Evolutionary conservation across 2,113 vertebrate genomes (phyloP).

Genomic region (Cryptomyrus ogoouensis): DNA sequence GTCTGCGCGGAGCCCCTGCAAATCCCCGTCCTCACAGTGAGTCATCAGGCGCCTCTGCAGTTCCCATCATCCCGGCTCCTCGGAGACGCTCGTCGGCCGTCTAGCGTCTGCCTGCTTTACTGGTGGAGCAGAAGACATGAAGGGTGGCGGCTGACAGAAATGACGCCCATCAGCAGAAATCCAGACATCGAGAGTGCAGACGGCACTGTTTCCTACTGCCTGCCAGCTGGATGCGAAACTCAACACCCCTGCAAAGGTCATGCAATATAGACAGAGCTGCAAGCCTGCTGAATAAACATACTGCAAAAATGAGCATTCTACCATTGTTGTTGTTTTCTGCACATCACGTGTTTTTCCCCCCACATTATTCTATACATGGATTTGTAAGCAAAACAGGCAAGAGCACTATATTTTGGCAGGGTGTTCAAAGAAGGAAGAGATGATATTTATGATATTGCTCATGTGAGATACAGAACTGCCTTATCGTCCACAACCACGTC

Average conservation of each 20-base stretch:
- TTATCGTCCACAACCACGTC: neutral
- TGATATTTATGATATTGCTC: neutral
- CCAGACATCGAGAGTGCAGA: neutral
- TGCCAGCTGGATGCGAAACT: neutral
- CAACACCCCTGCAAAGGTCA: neutral
- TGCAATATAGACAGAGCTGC: neutral
- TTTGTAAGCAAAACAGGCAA: neutral
- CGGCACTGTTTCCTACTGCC: neutral
- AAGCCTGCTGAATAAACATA: neutral
- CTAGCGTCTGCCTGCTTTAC: neutral
- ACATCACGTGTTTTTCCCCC: neutral
- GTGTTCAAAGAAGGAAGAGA: neutral
- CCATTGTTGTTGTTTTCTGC: neutral
- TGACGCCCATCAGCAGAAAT: conserved; percentile 9
- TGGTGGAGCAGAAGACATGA: neutral
- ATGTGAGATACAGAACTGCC: neutral
- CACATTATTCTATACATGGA: neutral
- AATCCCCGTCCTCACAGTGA: neutral
- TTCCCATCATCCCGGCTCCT: neutral
- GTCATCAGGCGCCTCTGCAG: neutral
- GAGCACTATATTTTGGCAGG: neutral
- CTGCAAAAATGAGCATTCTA: neutral
- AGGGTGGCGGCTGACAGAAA: too few species aligned
- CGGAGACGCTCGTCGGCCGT: conserved; percentile 31
- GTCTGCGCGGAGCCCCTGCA: neutral